Evolutionary conservation across 1,140 invertebrate genomes (phyloP), one percentile per base, ranked within the genome.

Genomic region (Saccostrea cuccullata): DNA sequence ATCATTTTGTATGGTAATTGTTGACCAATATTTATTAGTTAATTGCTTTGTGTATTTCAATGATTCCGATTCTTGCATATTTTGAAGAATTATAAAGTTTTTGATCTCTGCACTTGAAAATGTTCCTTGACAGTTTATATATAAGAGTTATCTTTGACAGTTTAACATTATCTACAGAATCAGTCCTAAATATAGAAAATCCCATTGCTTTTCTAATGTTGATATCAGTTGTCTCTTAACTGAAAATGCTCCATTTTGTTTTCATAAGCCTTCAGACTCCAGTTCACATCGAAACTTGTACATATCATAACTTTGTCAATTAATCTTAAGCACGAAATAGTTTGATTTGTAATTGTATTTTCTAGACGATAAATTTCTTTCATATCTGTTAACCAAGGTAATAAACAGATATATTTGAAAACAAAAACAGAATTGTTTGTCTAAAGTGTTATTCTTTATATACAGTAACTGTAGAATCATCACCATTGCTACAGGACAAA

Each of bases 261-360:
- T 64, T 17, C 58, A 64, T n/a, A 17, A 20, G 58, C 15, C 58
- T 64, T 64, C 58, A 64, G 5, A 64, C 17, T 64, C 17, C 6
- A 64, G n/a, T 64, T 77, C 70, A 77, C 70, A 77, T 77, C 30
- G 70, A 77, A 77, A 12, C 70, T 77, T 77, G 11, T 77, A 77
- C 70, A 77, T 77, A 77, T 77, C 70, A 77, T 9, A 36, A 11
- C 13, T 30, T 36, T 77, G 70, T 77, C 26, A 26, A n/a, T n/a
- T n/a, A n/a, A 77, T 77, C 26, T 36, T 13, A 77, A 77, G 70
- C 23, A 30, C 26, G 6, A 23, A 30, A 0, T 47, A 47, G n/a
- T 73, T 8, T 60, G 58, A 2, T 60, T 73, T 26, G 23, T 26
- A 12, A 73, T 73, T 73, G 70, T 77, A 36, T 26, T 30, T 26